Base-by-base conservation (phyloP, 2,797 vertebrate genomes). In the Gila robusta region DNA sequence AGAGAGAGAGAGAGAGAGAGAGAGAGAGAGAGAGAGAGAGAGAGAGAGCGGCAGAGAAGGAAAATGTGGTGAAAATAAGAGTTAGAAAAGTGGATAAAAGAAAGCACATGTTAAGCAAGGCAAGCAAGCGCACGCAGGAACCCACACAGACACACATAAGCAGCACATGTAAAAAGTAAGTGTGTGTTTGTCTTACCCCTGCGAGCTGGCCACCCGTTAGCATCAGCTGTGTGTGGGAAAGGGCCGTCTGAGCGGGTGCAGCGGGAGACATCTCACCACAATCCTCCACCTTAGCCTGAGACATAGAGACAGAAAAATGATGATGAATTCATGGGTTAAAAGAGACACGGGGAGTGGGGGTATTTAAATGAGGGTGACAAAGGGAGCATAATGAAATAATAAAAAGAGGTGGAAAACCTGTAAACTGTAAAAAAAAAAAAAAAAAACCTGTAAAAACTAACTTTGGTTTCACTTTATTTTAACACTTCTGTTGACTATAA, bases 211-310 rank as follows among this genome's bases (percentile, higher is more conserved):
- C 96, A 92, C 97, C 95, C 0, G 97, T 97, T 92, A 98, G 92
- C 96, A 98, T 98, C 91, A 98, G 97, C 92, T 97, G 97, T 86
- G 97, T 96, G 83, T 97, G 97, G 89, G 97, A 95, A 90, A 98
- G 95, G 80, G 97, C 94, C 3, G 96, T 95, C 93, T 97, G 97
- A 86, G 96, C 94, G 12, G 95, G 96, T 56, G 94, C 95, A 80
- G 93, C 94, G 9, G 95, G 96, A 88, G 96, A 94, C 93, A 97
- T 96, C 44, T 96, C 94, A 80, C 94, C 92, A 92, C 96, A 95
- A 49, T 97, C 96, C 90, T 97, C 97, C 91, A 96, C 95, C 93
- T 97, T 97, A 89, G 94, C 95, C 97, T 97, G 93, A 70, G 71
- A 82, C 41, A 83, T n/a, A 83, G 84, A n/a, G 16, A 80, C 26